phyloP scores from a whole-genome alignment of 92 coral and sea anemone genomes.

The Siderastrea siderea region DNA sequence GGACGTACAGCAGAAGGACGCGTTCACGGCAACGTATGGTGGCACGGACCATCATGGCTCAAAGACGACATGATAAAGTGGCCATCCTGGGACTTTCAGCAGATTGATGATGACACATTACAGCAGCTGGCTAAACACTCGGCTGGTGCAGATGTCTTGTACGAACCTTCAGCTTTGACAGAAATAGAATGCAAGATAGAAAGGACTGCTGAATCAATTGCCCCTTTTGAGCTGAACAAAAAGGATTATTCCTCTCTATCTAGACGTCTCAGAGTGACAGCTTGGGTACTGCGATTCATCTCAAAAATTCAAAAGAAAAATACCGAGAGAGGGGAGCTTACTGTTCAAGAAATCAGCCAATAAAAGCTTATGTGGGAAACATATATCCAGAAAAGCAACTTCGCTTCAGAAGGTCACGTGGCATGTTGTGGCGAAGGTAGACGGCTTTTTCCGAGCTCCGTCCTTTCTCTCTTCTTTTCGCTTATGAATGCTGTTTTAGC shows the following conservation, averaged over 20 bases:
- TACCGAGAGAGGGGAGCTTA: constrained; percentile 15
- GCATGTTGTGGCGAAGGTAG: too few relatives aligned
- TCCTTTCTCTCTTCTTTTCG: too few relatives aligned
- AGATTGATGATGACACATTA: constrained; percentile 10
- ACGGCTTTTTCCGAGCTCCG: too few relatives aligned
- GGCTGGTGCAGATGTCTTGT: constrained; percentile 8
- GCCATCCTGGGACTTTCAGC: constrained; percentile 31
- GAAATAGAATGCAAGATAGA: neutral
- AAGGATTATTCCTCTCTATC: constrained; percentile 24
- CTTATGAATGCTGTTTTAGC: too few relatives aligned
- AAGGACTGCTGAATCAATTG: neutral
- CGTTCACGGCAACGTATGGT: constrained; percentile 7
- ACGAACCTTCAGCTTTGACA: constrained; percentile 22
- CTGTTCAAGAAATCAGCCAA: neutral
- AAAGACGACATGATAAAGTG: constrained; percentile 2
- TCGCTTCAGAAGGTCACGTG: neutral
- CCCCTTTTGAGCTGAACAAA: constrained; percentile 16
- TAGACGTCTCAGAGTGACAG: constrained; percentile 39
- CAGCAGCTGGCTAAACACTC: constrained; percentile 18
- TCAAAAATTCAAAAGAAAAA: constrained; percentile 3
- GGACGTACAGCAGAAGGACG: constrained; percentile 7
- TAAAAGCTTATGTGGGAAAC: constrained; percentile 20
- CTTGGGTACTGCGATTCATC: constrained; percentile 25
- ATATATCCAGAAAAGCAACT: constrained; percentile 30
- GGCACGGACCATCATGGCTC: constrained; percentile 39